A percentile compares a stretch with the other conserved stretches of the same genome.
These are phyloP conservation scores for Aurelia sp. DNA, from an alignment of 30 jellyfish, hydroid and myxozoan species.

Conservation along the genomic window DNA sequence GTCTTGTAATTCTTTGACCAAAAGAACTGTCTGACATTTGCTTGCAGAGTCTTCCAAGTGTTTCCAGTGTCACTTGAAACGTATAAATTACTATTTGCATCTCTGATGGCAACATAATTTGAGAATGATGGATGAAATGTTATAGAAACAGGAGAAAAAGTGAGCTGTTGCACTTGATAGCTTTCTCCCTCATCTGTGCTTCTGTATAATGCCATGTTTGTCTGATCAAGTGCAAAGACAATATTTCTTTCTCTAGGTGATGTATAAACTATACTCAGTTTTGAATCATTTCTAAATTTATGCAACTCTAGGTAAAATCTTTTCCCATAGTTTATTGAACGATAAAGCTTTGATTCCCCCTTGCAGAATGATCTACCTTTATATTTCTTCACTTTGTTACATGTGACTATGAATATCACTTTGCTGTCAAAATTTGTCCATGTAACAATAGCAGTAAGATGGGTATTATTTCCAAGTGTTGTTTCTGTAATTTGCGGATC, in stretches of 20 bases:
- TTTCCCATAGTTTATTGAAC: slow-evolving; percentile 75
- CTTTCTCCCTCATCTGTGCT: slow-evolving; percentile 79
- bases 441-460: slow-evolving; percentile 79
- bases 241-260: slow-evolving; percentile 71
- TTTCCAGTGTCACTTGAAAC: slow-evolving; percentile 64
- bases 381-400: slow-evolving; percentile 66
- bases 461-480: slow-evolving; percentile 61
- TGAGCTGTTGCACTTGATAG: background rate
- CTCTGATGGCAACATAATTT: slow-evolving; percentile 52
- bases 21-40: slow-evolving; percentile 64
- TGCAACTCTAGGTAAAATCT: slow-evolving; percentile 40
- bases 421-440: slow-evolving; percentile 82
- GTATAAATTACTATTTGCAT: slow-evolving; percentile 32
- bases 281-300: slow-evolving; percentile 36
- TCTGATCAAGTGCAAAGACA: slow-evolving; percentile 63
- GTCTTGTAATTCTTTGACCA: slow-evolving; percentile 66
- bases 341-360: slow-evolving; percentile 67
- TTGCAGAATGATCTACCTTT: slow-evolving; percentile 72
- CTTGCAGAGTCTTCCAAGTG: slow-evolving; percentile 52
- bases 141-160: slow-evolving; percentile 66
- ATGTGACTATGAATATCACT: slow-evolving; percentile 77
- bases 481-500: slow-evolving; percentile 42
- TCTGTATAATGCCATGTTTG: slow-evolving; percentile 45
- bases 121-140: slow-evolving; percentile 72
- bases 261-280: slow-evolving; percentile 56